phyloP scores from a whole-genome alignment of 2,797 vertebrate genomes.

The Notolabrus celidotus region DNA sequence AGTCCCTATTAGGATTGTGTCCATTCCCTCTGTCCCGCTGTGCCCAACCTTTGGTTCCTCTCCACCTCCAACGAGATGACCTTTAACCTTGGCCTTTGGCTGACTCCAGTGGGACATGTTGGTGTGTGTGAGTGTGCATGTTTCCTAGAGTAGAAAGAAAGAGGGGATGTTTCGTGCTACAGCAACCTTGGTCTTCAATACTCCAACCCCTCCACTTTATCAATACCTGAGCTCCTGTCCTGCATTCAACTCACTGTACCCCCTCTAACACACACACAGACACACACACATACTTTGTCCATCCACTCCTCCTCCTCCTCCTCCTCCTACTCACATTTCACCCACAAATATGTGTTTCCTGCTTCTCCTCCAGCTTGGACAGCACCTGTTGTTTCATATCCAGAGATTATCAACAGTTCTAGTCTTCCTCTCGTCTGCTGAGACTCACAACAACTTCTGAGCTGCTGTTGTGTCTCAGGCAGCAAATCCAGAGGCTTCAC shows the following conservation, averaged over 20 bases:
- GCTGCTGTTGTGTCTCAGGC: conserved; percentile 45
- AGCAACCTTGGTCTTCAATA: conserved; percentile 1
- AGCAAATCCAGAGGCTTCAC: no score
- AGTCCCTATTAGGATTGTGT: conserved; percentile 24
- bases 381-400: conserved; percentile 60
- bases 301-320: neutral
- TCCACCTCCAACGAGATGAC: conserved; percentile 17
- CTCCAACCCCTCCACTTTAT: neutral
- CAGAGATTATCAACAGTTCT: conserved; percentile 53
- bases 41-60: conserved; percentile 38
- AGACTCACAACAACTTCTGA: conserved; percentile 16
- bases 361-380: conserved; percentile 27
- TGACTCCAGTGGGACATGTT: conserved; percentile 31
- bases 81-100: conserved; percentile 58
- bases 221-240: conserved; percentile 6
- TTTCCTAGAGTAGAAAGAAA: conserved; percentile 17
- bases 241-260: conserved; percentile 13
- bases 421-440: conserved; percentile 27
- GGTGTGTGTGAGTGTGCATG: conserved; percentile 6
- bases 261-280: neutral
- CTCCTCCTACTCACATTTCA: conserved; percentile 15
- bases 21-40: conserved; percentile 13
- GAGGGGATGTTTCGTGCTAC: neutral
- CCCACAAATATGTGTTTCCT: conserved; percentile 17
- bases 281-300: neutral